Evolutionary conservation across 1,140 invertebrate genomes (phyloP).

Genomic region (Linepithema humile): DNA sequence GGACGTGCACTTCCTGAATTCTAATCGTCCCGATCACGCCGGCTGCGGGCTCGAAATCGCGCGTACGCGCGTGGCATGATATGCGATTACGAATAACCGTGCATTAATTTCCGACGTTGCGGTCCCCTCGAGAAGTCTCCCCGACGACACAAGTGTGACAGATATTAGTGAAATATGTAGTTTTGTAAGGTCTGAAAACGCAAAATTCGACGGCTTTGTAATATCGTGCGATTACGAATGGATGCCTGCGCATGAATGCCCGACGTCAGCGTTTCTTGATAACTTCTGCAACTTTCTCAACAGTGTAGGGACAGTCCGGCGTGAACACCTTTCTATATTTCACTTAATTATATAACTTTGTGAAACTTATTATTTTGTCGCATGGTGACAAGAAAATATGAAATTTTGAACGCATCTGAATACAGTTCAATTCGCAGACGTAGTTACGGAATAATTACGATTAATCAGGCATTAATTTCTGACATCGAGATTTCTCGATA

Average conservation of each 20-base stretch:
- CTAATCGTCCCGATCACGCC: conserved; percentile 45
- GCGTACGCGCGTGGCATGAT: background rate
- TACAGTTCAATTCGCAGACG: background rate
- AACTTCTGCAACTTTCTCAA: background rate
- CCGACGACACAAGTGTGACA: background rate
- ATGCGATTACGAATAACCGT: background rate
- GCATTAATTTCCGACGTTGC: conserved; percentile 6
- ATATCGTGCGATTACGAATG: background rate
- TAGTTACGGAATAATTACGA: background rate
- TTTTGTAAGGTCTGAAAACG: background rate
- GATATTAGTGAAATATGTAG: background rate
- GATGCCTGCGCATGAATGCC: background rate
- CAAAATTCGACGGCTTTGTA: background rate
- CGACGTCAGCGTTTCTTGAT: background rate
- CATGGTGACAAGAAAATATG: background rate
- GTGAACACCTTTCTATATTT: background rate
- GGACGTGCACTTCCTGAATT: conserved; percentile 45
- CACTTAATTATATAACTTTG: background rate
- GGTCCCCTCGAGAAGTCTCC: background rate
- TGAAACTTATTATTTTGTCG: background rate
- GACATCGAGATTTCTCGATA: background rate
- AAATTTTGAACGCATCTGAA: background rate
- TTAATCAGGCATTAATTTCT: conserved; percentile 4
- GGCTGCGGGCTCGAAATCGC: background rate
- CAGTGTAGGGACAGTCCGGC: background rate